Conservation (phyloP, 2,113 vertebrate species). For the Prochilodus magdalenae region DNA sequence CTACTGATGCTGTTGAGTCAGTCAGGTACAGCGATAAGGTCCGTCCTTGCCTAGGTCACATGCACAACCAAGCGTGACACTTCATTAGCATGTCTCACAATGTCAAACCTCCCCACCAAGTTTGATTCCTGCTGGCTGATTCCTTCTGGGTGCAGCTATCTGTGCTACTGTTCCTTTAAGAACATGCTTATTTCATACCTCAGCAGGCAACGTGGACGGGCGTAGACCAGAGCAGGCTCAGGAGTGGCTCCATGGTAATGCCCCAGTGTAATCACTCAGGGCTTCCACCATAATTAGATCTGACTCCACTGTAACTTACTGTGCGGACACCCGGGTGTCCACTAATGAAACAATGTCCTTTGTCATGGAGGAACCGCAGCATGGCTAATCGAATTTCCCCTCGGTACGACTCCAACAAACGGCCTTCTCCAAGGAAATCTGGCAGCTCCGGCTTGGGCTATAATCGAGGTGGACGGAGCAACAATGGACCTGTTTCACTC, state of each 20-base stretch:
- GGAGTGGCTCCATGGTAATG: slow-evolving; percentile 5
- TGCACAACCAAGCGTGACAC: too few relatives aligned
- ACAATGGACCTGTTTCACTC: slow-evolving; percentile 77
- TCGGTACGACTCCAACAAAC: slow-evolving; percentile 41
- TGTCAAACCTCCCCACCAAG: too few relatives aligned
- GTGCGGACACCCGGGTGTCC: slow-evolving; percentile 60
- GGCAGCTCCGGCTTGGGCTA: slow-evolving; percentile 53
- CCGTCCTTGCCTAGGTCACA: too few relatives aligned
- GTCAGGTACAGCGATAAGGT: too few relatives aligned
- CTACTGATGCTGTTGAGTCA: too few relatives aligned
- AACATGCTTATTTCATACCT: too few relatives aligned
- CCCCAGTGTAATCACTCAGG: slow-evolving; percentile 19
- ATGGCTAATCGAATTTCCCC: slow-evolving; percentile 73
- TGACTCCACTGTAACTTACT: slow-evolving; percentile 41
- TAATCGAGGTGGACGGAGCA: slow-evolving; percentile 75
- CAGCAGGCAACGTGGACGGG: too few relatives aligned
- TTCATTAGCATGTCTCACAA: too few relatives aligned
- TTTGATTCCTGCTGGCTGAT: too few relatives aligned
- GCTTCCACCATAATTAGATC: slow-evolving; percentile 51
- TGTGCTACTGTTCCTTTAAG: too few relatives aligned
- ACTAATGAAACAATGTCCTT: slow-evolving; percentile 72
- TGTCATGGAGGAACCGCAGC: slow-evolving; percentile 68
- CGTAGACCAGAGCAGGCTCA: too few relatives aligned
- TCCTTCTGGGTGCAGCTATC: too few relatives aligned
- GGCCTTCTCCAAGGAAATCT: slow-evolving; percentile 55